These are phyloP conservation scores for Lindbergichthys nudifrons DNA, from an alignment of 2,797 vertebrate genomes.

Conservation along the genomic window DNA sequence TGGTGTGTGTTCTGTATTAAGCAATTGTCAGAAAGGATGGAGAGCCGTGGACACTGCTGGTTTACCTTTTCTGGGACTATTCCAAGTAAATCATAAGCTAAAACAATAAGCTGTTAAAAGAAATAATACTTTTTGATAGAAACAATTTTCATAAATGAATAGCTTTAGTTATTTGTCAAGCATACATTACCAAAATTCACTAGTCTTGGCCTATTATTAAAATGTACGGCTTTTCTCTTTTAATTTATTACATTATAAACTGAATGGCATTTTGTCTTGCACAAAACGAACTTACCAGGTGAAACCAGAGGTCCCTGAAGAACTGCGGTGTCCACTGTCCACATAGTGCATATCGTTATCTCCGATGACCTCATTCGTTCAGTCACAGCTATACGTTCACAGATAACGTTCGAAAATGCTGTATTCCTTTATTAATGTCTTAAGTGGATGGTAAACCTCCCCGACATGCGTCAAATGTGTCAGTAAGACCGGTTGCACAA, in stretches of 20 bases:
- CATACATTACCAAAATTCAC: neutral
- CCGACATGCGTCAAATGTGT: neutral
- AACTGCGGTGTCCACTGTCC: constrained; percentile 23
- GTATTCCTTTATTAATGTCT: constrained; percentile 41
- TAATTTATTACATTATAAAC: neutral
- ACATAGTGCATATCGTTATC: neutral
- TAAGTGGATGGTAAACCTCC: neutral
- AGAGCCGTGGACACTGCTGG: too few relatives aligned
- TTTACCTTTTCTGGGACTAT: too few relatives aligned
- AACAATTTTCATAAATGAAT: neutral
- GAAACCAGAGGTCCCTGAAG: too few relatives aligned
- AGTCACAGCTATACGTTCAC: constrained; percentile 40
- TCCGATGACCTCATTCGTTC: constrained; percentile 37
- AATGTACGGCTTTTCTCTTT: too few relatives aligned
- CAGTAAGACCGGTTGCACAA: neutral
- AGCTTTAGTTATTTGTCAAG: neutral
- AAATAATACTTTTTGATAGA: neutral
- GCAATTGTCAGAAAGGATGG: too few relatives aligned
- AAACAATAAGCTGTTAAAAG: neutral
- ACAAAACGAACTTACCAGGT: too few relatives aligned
- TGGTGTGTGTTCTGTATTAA: constrained; percentile 16
- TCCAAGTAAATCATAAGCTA: neutral
- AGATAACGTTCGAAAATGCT: constrained; percentile 7
- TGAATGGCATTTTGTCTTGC: neutral
- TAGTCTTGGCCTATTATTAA: neutral